Evolutionary conservation across 30 jellyfish, hydroid and myxozoan genomes (phyloP).

Genomic region (Chrysaora quinquecirrha): DNA sequence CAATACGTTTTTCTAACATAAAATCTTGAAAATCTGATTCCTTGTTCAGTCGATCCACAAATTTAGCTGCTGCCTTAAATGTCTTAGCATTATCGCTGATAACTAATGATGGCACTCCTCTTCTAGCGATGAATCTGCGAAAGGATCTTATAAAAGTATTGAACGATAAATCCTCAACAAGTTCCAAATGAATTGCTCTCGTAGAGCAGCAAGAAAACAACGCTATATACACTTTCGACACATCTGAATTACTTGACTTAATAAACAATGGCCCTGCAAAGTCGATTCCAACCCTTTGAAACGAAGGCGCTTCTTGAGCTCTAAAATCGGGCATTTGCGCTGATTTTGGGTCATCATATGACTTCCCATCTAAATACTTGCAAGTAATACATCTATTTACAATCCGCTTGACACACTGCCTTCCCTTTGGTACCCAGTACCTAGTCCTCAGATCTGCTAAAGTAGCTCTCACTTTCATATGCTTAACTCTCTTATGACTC

Average conservation of each 20-base stretch:
- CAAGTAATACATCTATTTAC: slow-evolving; percentile 8
- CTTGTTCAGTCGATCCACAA: not conserved
- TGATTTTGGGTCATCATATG: not conserved
- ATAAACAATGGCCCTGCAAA: slow-evolving; percentile 17
- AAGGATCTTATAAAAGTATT: slow-evolving; percentile 4
- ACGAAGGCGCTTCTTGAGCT: not conserved
- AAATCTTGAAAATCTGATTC: not conserved
- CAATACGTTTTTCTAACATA: not conserved
- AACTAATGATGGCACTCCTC: slow-evolving; percentile 27
- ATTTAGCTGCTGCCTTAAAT: slow-evolving; percentile 31
- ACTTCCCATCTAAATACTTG: slow-evolving; percentile 9
- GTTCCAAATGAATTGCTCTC: slow-evolving; percentile 38
- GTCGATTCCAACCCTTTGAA: slow-evolving; percentile 24
- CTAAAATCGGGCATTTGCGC: not conserved
- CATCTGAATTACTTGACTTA: not conserved
- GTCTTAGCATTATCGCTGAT: slow-evolving; percentile 55
- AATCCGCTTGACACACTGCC: slow-evolving; percentile 8
- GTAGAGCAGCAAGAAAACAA: slow-evolving; percentile 39
- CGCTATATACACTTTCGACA: slow-evolving; percentile 6
- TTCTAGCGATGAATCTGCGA: slow-evolving; percentile 5
- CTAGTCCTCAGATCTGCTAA: slow-evolving; percentile 20
- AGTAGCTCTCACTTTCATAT: not conserved
- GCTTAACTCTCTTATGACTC: slow-evolving; percentile 10
- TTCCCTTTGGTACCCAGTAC: slow-evolving; percentile 4
- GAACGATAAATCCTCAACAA: slow-evolving; percentile 20